These are phyloP conservation scores for Micoletzkya japonica DNA, from an alignment of 2,888 invertebrate genomes.

Conservation along the genomic window DNA sequence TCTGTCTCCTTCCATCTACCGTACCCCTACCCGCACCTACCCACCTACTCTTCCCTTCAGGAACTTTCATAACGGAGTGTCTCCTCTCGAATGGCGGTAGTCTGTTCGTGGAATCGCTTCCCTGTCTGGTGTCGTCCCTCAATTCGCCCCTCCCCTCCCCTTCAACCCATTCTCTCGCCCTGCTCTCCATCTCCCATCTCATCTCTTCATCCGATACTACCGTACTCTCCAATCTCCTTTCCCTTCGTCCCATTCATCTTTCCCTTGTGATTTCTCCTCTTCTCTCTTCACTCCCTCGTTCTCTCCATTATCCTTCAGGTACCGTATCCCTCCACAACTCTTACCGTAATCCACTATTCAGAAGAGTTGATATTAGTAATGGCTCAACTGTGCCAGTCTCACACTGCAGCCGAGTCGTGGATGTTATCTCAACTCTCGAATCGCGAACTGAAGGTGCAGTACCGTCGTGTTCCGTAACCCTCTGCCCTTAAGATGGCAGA, in stretches of 20 bases:
- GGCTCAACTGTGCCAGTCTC: constrained; percentile 6
- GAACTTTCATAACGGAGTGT: constrained; percentile 2
- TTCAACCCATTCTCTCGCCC: neutral
- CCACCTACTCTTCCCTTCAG: neutral
- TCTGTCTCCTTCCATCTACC: neutral
- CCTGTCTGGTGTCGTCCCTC: neutral
- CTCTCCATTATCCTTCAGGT: constrained; percentile 6
- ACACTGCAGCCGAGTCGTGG: constrained; percentile 3
- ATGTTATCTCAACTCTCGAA: constrained; percentile 5
- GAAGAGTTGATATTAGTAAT: constrained; percentile 10
- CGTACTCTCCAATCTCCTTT: constrained; percentile 3
- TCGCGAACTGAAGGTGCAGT: no score
- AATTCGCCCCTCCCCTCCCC: constrained; percentile 8
- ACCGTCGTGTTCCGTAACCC: no score
- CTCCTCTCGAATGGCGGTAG: neutral
- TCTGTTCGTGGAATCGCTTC: neutral
- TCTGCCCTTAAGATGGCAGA: no score
- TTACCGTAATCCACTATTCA: neutral
- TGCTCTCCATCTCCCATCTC: neutral
- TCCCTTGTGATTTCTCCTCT: neutral
- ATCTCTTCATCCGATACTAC: neutral
- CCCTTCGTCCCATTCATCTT: constrained; percentile 22
- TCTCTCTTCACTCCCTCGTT: neutral
- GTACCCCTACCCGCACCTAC: neutral
- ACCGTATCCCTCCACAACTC: neutral